Conservation (phyloP, 2,797 vertebrate genomes). For the Bothrops alternatus region DNA sequence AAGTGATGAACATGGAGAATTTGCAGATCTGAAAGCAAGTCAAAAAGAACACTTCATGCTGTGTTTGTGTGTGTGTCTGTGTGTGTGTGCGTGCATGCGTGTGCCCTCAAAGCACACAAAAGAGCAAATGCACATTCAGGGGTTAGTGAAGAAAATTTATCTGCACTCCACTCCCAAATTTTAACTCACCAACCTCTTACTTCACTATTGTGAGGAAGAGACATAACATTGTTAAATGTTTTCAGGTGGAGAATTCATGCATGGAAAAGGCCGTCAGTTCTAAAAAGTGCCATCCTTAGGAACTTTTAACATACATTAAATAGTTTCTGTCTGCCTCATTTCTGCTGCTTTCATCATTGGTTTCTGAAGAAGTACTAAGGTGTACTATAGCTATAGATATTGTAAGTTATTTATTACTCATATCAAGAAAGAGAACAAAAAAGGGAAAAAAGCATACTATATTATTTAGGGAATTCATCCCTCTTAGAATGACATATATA, state of each 20-base stretch:
- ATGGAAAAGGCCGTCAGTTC: no score
- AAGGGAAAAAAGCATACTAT: no score
- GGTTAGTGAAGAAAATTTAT: slow-evolving; percentile 39
- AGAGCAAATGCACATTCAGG: slow-evolving; percentile 38
- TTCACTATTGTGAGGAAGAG: not conserved
- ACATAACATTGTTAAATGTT: not conserved
- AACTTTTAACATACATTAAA: not conserved
- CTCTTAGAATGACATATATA: no score
- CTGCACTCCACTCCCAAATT: slow-evolving; percentile 49
- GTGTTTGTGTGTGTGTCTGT: not conserved
- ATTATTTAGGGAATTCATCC: no score
- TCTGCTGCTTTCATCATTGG: not conserved
- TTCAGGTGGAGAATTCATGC: not conserved
- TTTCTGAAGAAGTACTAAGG: not conserved
- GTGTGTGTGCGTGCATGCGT: not conserved
- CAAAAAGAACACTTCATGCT: slow-evolving; percentile 40
- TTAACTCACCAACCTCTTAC: slow-evolving; percentile 19
- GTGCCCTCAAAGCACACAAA: slow-evolving; percentile 23
- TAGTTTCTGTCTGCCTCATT: not conserved
- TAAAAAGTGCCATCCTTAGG: not conserved
- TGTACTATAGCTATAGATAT: not conserved
- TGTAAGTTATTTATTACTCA: not conserved
- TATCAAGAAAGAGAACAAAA: no score
- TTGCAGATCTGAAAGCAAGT: slow-evolving; percentile 33
- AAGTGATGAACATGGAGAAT: slow-evolving; percentile 33